Evolutionary conservation across 2,113 vertebrate genomes (phyloP).

Genomic region (Pangasianodon gigas): DNA sequence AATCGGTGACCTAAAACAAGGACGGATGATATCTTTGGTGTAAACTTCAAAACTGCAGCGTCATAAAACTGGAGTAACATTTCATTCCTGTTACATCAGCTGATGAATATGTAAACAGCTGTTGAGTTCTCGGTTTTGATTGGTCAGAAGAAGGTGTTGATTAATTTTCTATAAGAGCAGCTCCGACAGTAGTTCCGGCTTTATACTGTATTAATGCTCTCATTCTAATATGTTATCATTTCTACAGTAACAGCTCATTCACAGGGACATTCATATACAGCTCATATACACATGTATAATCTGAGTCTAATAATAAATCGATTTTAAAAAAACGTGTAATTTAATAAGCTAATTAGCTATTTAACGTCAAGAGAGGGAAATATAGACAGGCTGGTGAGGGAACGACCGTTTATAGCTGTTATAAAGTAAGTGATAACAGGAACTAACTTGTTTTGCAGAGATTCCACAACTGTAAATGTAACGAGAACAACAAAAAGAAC

Average conservation of each 20-base stretch:
- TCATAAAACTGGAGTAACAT: not conserved
- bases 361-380: no score
- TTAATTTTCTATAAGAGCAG: not conserved
- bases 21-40: constrained; percentile 31
- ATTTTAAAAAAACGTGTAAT: no score
- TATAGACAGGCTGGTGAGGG: no score
- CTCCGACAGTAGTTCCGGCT: not conserved
- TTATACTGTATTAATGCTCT: not conserved
- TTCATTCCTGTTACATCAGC: not conserved
- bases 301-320: no score
- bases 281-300: no score
- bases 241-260: not conserved
- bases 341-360: no score
- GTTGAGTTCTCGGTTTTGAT: not conserved
- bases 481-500: no score
- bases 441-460: not conserved
- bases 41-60: not conserved
- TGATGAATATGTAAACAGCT: not conserved
- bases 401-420: not conserved
- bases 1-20: constrained; percentile 64
- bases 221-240: not conserved
- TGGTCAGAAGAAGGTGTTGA: not conserved
- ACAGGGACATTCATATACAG: not conserved
- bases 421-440: not conserved
- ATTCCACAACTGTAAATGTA: no score